phyloP scores from a whole-genome alignment of 2,797 vertebrate species.

The Acestrorhynchus altus region DNA sequence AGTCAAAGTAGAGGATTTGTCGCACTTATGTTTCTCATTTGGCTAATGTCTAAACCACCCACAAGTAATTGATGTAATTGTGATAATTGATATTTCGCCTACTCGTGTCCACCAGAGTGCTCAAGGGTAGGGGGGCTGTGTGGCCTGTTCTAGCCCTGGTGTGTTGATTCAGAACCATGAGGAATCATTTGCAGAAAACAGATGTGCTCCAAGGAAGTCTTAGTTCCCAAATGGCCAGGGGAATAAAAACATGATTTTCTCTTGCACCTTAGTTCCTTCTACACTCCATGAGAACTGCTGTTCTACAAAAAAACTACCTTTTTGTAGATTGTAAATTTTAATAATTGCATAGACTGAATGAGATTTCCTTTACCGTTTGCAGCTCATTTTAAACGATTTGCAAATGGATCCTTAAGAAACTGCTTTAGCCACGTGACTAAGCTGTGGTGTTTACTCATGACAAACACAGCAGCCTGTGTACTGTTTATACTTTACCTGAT shows the following conservation, averaged over 20 bases:
- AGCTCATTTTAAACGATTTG: conserved; percentile 51
- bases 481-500: conserved; percentile 55
- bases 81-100: conserved; percentile 58
- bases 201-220: conserved; percentile 61
- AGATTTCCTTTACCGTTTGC: conserved; percentile 54
- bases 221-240: conserved; percentile 29
- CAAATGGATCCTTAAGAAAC: conserved; percentile 50
- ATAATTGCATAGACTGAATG: conserved; percentile 44
- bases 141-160: conserved; percentile 43
- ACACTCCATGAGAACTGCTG: neutral
- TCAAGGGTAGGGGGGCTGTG: conserved; percentile 17
- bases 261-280: conserved; percentile 11
- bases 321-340: neutral
- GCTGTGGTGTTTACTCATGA: conserved; percentile 62
- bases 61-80: conserved; percentile 62
- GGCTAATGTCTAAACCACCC: conserved; percentile 51
- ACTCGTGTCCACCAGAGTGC: conserved; percentile 33
- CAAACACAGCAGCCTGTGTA: conserved; percentile 52
- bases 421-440: conserved; percentile 33
- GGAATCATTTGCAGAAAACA: conserved; percentile 58
- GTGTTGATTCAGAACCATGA: conserved; percentile 50
- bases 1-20: conserved; percentile 49
- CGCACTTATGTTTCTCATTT: conserved; percentile 53
- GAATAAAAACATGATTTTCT: conserved; percentile 47
- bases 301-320: too few relatives aligned